Evolutionary conservation across 2,113 vertebrate species (phyloP).

Genomic region (Mus pahari): DNA sequence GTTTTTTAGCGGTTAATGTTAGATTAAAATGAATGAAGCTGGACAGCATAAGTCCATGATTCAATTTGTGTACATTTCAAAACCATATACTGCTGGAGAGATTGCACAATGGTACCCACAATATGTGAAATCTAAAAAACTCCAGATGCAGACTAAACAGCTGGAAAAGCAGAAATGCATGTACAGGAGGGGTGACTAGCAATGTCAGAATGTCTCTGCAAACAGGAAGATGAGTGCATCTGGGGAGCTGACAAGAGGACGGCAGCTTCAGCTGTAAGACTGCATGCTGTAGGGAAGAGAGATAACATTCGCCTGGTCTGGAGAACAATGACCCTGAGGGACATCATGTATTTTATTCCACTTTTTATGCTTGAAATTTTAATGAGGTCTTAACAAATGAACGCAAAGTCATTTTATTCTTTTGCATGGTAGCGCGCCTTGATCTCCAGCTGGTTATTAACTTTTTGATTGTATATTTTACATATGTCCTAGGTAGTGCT

Average conservation of each 20-base stretch:
- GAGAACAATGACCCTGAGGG: background rate
- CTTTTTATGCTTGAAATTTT: background rate
- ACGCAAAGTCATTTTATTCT: background rate
- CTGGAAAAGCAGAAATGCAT: background rate
- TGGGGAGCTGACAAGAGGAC: background rate
- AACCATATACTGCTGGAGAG: background rate
- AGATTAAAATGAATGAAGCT: background rate
- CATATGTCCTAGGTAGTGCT: background rate
- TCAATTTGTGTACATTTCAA: background rate
- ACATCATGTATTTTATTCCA: background rate
- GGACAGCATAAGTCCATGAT: background rate
- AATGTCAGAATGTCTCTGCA: background rate
- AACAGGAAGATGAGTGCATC: background rate
- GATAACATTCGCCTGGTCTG: background rate
- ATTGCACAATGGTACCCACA: background rate
- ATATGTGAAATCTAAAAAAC: background rate
- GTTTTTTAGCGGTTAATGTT: background rate
- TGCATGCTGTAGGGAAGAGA: background rate
- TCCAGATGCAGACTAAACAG: background rate
- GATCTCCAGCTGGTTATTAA: background rate
- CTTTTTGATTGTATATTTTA: background rate
- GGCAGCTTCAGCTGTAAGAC: background rate
- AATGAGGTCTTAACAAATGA: background rate
- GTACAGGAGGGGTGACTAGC: accelerated
- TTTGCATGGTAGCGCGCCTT: background rate